phyloP scores from a whole-genome alignment of 92 coral and sea anemone genomes.

The Paramuricea clavata region DNA sequence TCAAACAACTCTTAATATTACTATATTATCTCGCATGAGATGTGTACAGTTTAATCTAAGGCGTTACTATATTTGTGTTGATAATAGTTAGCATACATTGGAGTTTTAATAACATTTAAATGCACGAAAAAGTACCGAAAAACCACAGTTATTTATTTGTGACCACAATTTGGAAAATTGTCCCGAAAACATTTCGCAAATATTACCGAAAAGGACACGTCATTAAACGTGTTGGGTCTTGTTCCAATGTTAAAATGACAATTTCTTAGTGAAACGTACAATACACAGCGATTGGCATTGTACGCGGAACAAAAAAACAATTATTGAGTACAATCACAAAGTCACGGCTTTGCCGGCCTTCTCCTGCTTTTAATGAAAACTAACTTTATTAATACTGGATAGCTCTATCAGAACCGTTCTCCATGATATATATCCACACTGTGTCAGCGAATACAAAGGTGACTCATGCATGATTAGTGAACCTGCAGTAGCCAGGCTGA shows the following conservation, averaged over 20 bases:
- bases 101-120: background rate
- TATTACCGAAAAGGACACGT: background rate
- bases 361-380: background rate
- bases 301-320: background rate
- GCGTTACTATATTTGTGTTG: background rate
- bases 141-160: slow-evolving; percentile 24
- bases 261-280: background rate
- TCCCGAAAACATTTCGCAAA: background rate
- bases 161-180: background rate
- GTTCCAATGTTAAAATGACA: background rate
- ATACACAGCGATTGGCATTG: background rate
- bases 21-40: too few species aligned
- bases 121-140: background rate
- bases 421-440: too few species aligned
- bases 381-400: background rate
- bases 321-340: background rate
- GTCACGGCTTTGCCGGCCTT: background rate
- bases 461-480: too few species aligned
- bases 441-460: too few species aligned
- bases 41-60: background rate
- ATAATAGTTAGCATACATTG: background rate
- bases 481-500: too few species aligned
- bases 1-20: too few species aligned
- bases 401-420: too few species aligned
- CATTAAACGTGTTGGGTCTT: background rate